phyloP scores from a whole-genome alignment of 2,113 vertebrate genomes.

The Suncus etruscus region DNA sequence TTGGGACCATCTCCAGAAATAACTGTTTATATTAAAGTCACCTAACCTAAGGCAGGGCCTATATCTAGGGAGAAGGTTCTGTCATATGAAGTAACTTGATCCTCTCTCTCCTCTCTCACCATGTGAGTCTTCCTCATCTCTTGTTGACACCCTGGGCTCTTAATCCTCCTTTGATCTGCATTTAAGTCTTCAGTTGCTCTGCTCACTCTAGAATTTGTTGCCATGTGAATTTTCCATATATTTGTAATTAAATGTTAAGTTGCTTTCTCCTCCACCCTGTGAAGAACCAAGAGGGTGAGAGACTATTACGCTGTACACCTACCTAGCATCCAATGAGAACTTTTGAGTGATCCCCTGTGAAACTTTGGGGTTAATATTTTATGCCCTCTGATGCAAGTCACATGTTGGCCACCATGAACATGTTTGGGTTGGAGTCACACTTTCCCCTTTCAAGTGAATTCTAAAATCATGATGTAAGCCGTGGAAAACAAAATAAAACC shows the following conservation, averaged over 20 bases:
- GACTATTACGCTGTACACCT: not conserved
- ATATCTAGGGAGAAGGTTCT: not conserved
- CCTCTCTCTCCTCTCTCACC: not conserved
- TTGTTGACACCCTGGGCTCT: not conserved
- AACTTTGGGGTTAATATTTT: not conserved
- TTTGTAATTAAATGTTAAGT: not conserved
- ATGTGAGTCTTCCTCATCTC: not conserved
- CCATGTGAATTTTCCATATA: not conserved
- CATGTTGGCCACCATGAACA: fast-evolving
- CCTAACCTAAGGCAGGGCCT: not conserved
- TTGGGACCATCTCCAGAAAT: not conserved
- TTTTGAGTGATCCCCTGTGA: not conserved
- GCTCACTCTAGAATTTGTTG: not conserved
- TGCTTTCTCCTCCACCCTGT: not conserved
- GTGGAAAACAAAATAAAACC: not conserved
- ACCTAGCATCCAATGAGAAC: fast-evolving
- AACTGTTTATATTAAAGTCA: not conserved
- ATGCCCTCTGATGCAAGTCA: not conserved
- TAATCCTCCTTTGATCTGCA: not conserved
- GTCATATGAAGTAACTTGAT: not conserved
- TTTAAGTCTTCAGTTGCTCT: not conserved
- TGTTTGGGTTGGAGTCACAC: not conserved
- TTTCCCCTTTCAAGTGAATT: not conserved
- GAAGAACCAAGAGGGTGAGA: not conserved
- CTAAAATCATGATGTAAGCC: not conserved